Evolutionary conservation across 2,797 vertebrate species (phyloP).

Genomic region (Merluccius polli): DNA sequence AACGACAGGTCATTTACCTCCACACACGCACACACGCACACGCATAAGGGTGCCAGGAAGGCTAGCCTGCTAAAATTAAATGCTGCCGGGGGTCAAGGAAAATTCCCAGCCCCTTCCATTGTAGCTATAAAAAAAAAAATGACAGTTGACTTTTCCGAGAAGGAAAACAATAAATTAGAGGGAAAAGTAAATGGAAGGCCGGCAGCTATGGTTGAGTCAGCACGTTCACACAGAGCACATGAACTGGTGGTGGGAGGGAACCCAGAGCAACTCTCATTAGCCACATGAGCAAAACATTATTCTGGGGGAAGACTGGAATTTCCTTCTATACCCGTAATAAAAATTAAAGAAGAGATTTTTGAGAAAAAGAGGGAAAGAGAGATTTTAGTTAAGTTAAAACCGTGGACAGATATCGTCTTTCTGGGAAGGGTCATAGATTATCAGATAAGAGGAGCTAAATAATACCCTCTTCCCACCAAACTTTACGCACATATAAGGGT

Average conservation of each 20-base stretch:
- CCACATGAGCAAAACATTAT: background rate
- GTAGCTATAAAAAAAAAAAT: conserved; percentile 26
- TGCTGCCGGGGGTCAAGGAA: conserved; percentile 28
- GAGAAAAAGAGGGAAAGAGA: too few relatives aligned
- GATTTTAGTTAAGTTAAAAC: too few relatives aligned
- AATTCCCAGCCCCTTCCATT: conserved; percentile 44
- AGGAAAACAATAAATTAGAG: conserved; percentile 57
- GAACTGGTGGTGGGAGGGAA: conserved; percentile 30
- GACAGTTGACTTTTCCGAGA: conserved; percentile 14
- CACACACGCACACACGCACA: background rate
- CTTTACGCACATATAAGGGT: too few relatives aligned
- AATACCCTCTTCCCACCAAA: too few relatives aligned
- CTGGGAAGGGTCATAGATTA: too few relatives aligned
- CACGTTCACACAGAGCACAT: conserved; percentile 61
- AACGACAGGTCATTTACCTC: conserved; percentile 16
- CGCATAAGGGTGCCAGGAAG: conserved; percentile 13
- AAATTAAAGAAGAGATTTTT: too few relatives aligned
- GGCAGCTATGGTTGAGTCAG: conserved; percentile 36
- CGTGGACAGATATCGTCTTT: background rate
- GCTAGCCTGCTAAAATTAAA: conserved; percentile 34
- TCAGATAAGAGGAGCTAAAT: background rate
- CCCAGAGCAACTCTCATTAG: background rate
- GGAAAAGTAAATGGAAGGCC: conserved; percentile 39
- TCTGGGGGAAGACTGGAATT: background rate
- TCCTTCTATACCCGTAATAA: background rate